These are phyloP conservation scores for Grantiella picta DNA, from an alignment of 2,113 vertebrate genomes.

Conservation along the genomic window DNA sequence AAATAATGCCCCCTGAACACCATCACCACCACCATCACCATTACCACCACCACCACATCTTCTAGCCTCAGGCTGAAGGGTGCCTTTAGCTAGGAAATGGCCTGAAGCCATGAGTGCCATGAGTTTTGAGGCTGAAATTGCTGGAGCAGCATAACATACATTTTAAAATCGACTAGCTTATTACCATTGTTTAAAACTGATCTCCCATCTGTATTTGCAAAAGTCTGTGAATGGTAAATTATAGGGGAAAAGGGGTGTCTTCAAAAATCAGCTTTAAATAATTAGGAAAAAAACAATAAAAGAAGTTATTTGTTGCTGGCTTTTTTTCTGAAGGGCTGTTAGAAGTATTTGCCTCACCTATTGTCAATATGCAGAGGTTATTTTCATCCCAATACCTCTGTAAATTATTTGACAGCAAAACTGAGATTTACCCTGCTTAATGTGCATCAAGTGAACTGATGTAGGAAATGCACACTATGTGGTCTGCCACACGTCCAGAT, in stretches of 20 bases:
- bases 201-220: not conserved
- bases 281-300: not conserved
- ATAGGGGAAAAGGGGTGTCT: not conserved
- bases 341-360: not conserved
- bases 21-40: not conserved
- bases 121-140: not conserved
- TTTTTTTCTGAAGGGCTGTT: not conserved
- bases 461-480: not conserved
- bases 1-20: not conserved
- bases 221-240: not conserved
- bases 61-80: not conserved
- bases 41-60: not conserved
- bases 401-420: not conserved
- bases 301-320: not conserved
- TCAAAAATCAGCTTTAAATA: not conserved
- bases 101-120: accelerated
- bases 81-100: not conserved
- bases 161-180: not conserved
- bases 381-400: not conserved
- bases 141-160: not conserved
- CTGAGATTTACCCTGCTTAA: not conserved
- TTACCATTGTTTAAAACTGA: not conserved
- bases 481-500: not conserved
- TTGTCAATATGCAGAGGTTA: not conserved
- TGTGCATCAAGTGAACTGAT: not conserved